Percentiles rank a stretch among this genome's conserved stretches.
Conservation (phyloP, 1,140 invertebrate genomes). For the Holotrichia oblita region DNA sequence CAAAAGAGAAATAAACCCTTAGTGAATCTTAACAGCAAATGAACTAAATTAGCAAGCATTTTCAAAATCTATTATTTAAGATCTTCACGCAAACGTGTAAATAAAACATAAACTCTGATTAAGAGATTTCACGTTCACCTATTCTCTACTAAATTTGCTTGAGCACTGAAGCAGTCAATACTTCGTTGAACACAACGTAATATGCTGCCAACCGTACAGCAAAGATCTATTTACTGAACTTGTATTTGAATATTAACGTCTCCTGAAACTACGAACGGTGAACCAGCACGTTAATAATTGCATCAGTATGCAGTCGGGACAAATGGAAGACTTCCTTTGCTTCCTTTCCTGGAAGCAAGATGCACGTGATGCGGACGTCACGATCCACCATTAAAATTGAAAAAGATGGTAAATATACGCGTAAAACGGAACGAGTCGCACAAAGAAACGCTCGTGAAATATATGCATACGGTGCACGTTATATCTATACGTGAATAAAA, state of each 20-base stretch:
- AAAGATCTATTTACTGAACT: background rate
- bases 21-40: no score
- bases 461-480: background rate
- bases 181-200: no score
- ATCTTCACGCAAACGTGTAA: no score
- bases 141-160: no score
- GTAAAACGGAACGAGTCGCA: background rate
- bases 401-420: constrained; percentile 40
- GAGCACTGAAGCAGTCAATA: no score
- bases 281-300: constrained; percentile 30
- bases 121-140: no score
- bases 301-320: constrained; percentile 48
- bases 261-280: background rate
- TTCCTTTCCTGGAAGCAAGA: constrained; percentile 55
- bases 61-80: no score
- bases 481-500: background rate
- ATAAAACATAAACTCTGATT: no score
- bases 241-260: background rate
- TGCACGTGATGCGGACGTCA: constrained; percentile 55
- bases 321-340: constrained; percentile 48
- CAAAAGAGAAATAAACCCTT: no score
- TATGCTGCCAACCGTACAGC: background rate
- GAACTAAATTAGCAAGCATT: no score
- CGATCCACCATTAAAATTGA: constrained; percentile 44
- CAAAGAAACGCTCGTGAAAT: constrained; percentile 4